phyloP scores from a whole-genome alignment of 2,888 invertebrate species.

The Pilophorus perplexus region DNA sequence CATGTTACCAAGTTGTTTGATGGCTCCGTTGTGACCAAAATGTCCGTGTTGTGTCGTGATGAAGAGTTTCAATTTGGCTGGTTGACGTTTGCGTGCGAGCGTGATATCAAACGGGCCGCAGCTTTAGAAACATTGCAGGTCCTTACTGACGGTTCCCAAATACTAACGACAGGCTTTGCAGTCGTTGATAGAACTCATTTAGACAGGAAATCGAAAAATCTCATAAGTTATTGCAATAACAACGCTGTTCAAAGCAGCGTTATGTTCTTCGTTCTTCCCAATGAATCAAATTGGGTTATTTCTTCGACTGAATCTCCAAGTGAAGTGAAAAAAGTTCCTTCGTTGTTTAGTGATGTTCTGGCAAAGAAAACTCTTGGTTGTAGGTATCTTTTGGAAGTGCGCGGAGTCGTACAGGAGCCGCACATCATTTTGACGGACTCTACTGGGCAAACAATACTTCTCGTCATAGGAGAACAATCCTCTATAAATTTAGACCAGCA shows the following conservation, averaged over 20 bases:
- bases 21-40: background rate
- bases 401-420: background rate
- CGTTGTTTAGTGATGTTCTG: background rate
- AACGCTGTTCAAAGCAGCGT: background rate
- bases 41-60: constrained; percentile 1
- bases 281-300: background rate
- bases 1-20: background rate
- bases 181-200: background rate
- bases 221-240: background rate
- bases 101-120: background rate
- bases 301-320: background rate
- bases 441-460: background rate
- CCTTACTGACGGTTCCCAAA: background rate
- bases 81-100: background rate
- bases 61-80: background rate
- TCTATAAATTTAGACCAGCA: background rate
- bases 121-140: constrained; percentile 8
- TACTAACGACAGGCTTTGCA: background rate
- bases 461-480: constrained; percentile 8
- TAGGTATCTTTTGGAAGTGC: background rate
- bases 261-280: background rate
- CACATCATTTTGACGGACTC: background rate
- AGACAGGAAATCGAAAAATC: constrained; percentile 12
- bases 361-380: background rate
- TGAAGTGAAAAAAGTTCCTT: background rate